Conservation (phyloP, 1,140 invertebrate species). For the Cecropterus lyciades region DNA sequence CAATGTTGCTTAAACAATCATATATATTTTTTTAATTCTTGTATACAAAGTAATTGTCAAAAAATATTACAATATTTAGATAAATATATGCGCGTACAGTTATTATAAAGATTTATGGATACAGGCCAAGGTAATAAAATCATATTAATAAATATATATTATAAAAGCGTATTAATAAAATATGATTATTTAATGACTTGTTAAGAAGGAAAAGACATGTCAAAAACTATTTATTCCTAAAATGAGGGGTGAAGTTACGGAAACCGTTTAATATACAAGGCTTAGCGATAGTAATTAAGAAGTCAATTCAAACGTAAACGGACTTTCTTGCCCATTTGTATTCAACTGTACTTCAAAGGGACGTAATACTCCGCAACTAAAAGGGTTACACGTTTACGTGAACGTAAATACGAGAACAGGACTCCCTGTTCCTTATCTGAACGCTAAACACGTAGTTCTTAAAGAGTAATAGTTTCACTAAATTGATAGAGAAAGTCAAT, state of each 20-base stretch:
- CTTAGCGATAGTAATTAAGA: conserved; percentile 38
- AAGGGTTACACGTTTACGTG: conserved; percentile 41
- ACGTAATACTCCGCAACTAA: conserved; percentile 50
- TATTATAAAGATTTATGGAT: no score
- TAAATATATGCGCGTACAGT: no score
- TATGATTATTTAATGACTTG: no score
- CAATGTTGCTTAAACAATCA: no score
- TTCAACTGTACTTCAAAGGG: conserved; percentile 42
- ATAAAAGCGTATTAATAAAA: no score
- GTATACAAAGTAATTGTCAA: no score
- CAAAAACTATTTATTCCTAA: background rate
- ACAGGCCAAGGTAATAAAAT: no score
- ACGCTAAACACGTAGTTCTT: conserved; percentile 34
- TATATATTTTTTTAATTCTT: no score
- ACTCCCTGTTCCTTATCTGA: conserved; percentile 11
- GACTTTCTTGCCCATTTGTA: conserved; percentile 45
- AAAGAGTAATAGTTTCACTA: conserved; percentile 1
- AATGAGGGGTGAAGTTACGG: no score
- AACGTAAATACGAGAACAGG: conserved; percentile 7
- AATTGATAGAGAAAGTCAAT: conserved; percentile 28
- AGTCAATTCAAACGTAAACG: conserved; percentile 34
- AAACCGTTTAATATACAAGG: background rate
- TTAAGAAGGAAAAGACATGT: no score
- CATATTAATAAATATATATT: no score
- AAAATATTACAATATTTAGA: no score